Conservation (phyloP, 2,113 vertebrate species). For the Ivindomyrus marchei region DNA sequence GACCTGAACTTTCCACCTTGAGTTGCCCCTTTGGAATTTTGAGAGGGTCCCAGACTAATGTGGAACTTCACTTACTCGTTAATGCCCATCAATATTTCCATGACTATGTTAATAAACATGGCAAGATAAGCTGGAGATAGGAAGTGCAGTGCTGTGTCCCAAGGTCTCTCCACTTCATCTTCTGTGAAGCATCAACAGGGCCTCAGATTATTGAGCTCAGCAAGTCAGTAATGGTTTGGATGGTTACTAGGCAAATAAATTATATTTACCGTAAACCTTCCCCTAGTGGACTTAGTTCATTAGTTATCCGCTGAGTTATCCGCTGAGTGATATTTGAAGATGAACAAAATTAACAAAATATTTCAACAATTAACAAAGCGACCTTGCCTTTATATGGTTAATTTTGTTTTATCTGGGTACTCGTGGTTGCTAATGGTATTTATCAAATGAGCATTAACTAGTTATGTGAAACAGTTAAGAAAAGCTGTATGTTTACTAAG, state of each 20-base stretch:
- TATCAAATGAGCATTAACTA: neutral
- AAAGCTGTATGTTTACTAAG: neutral
- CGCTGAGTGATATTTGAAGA: no score
- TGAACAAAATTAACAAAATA: no score
- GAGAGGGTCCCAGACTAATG: neutral
- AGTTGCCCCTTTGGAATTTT: neutral
- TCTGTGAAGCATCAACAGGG: neutral
- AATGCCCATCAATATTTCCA: neutral
- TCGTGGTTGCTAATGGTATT: neutral
- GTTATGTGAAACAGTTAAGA: neutral
- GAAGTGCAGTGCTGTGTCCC: neutral
- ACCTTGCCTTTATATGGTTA: no score
- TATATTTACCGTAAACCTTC: no score
- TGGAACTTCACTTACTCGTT: neutral
- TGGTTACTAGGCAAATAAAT: neutral
- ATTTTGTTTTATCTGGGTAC: neutral
- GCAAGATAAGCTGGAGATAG: neutral
- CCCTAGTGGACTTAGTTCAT: no score
- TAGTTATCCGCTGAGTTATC: no score
- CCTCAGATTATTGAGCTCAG: neutral
- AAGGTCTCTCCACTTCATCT: neutral
- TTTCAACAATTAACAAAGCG: no score
- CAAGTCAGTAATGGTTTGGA: neutral
- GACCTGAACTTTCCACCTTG: neutral
- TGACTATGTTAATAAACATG: neutral